A percentile compares a stretch with the other conserved stretches of the same genome.
Conservation (phyloP, 1,140 invertebrate genomes). For the Penaeus chinensis region DNA sequence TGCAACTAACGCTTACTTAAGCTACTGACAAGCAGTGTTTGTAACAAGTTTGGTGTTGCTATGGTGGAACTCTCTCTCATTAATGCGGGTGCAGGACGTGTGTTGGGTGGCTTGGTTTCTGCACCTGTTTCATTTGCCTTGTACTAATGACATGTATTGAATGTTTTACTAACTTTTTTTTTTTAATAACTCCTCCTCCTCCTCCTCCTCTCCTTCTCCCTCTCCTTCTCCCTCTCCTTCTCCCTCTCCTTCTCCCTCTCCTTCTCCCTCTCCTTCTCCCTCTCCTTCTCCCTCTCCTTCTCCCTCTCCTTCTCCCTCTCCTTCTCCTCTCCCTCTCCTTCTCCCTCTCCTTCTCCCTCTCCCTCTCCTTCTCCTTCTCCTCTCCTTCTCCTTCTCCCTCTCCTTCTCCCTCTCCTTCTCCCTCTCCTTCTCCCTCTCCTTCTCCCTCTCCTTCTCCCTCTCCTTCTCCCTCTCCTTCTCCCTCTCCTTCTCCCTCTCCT, state of each 20-base stretch:
- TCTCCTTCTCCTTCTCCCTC: background rate
- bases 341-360: background rate
- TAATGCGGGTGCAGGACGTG: too few species aligned
- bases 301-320: background rate
- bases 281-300: background rate
- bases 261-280: background rate
- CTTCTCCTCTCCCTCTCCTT: too few species aligned
- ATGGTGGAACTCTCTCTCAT: conserved; percentile 15
- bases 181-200: too few species aligned
- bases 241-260: background rate
- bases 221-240: background rate
- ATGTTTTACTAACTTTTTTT: too few species aligned
- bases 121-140: conserved; percentile 17
- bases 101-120: too few species aligned
- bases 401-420: background rate
- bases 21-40: conserved; percentile 44
- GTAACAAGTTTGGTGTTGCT: conserved; percentile 47
- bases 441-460: background rate
- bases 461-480: too few species aligned
- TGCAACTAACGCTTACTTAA: conserved; percentile 54
- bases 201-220: background rate
- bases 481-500: too few species aligned
- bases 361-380: background rate
- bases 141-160: background rate
- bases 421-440: background rate